Conservation (phyloP, 2,888 invertebrate genomes). For the Cynaeus angustus region DNA sequence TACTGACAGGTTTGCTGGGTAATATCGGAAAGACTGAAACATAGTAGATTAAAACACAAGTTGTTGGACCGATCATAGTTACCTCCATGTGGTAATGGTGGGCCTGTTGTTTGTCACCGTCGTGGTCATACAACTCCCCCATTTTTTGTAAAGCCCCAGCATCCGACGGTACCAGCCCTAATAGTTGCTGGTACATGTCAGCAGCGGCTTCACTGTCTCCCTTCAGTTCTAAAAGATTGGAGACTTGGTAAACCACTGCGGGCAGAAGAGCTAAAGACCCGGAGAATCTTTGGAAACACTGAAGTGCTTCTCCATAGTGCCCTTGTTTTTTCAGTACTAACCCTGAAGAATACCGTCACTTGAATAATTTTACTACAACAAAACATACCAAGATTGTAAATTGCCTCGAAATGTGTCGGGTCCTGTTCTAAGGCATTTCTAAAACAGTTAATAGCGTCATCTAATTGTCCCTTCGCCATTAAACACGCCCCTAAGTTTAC, state of each 20-base stretch:
- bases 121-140: slow-evolving; percentile 91
- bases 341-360: slow-evolving; percentile 70
- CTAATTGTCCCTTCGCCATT: slow-evolving; percentile 79
- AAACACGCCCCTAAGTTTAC: slow-evolving; percentile 91
- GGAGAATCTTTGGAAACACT: slow-evolving; percentile 85
- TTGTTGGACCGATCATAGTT: too few species aligned
- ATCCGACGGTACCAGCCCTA: slow-evolving; percentile 91
- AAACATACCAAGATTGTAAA: slow-evolving; percentile 83
- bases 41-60: too few species aligned
- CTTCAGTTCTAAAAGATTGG: slow-evolving; percentile 82
- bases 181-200: slow-evolving; percentile 82
- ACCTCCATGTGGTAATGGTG: slow-evolving; percentile 89
- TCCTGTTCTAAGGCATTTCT: slow-evolving; percentile 86
- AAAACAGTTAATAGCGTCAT: slow-evolving; percentile 82
- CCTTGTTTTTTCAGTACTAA: slow-evolving; percentile 81
- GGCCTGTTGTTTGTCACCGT: slow-evolving; percentile 93
- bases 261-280: slow-evolving; percentile 75
- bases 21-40: slow-evolving; percentile 80
- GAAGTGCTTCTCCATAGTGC: slow-evolving; percentile 83
- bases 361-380: too few species aligned
- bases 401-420: slow-evolving; percentile 87
- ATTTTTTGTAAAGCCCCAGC: slow-evolving; percentile 91
- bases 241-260: slow-evolving; percentile 81
- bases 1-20: slow-evolving; percentile 82
- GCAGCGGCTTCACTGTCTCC: slow-evolving; percentile 77